These are phyloP conservation scores for Trachelus troglodyta DNA, from an alignment of 2,888 invertebrate species.

Conservation along the genomic window DNA sequence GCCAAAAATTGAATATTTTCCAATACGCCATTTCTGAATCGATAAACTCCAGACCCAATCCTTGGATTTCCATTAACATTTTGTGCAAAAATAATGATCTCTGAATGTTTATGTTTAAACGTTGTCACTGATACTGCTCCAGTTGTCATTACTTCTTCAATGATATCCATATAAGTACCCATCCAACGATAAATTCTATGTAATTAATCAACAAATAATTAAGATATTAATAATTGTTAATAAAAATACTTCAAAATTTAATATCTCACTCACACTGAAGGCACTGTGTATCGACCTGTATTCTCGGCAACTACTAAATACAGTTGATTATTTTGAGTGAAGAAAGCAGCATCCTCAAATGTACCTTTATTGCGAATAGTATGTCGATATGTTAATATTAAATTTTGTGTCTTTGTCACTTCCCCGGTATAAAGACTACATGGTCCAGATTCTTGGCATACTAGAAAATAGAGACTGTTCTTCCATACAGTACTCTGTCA, in stretches of 20 bases:
- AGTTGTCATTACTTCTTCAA: conserved; percentile 32
- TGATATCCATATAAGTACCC: conserved; percentile 51
- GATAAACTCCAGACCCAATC: conserved; percentile 43
- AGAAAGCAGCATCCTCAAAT: conserved; percentile 46
- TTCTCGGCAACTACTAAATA: conserved; percentile 46
- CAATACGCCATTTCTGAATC: conserved; percentile 32
- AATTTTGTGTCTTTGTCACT: conserved; percentile 15
- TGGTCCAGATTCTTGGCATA: conserved; percentile 37
- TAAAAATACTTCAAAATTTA: neutral
- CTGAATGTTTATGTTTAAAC: conserved; percentile 40
- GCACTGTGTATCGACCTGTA: conserved; percentile 31
- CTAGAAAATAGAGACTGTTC: conserved; percentile 36
- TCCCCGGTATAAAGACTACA: conserved; percentile 41
- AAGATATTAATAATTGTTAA: neutral
- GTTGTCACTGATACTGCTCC: conserved; percentile 48
- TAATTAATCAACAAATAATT: neutral
- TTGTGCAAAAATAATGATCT: conserved; percentile 46
- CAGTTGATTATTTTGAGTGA: conserved; percentile 39
- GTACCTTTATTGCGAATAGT: conserved; percentile 29
- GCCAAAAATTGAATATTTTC: conserved; percentile 42
- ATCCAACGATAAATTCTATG: conserved; percentile 52
- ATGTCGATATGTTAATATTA: conserved; percentile 35
- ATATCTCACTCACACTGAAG: conserved; percentile 38
- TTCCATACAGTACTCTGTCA: conserved; percentile 43
- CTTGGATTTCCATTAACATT: conserved; percentile 20